These are phyloP conservation scores for Eupithecia subumbrata DNA, from an alignment of 2,888 invertebrate genomes.

Conservation along the genomic window DNA sequence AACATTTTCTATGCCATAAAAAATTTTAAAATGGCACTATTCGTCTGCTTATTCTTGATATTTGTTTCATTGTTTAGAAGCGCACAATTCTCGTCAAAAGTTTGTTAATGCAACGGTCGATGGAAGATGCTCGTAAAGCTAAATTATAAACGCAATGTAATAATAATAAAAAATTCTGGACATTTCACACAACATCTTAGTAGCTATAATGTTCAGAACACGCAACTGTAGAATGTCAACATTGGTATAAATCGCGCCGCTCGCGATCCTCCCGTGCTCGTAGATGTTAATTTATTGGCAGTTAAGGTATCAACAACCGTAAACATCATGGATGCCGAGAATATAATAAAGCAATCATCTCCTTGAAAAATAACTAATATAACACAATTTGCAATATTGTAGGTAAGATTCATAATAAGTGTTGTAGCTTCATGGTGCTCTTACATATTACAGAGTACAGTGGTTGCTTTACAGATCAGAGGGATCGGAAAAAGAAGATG, in stretches of 20 bases:
- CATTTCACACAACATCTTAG: not conserved
- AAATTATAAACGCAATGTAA: conserved; percentile 41
- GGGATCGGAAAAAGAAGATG: not conserved
- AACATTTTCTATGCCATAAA: not conserved
- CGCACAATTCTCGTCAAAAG: conserved; percentile 23
- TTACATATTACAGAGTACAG: too few relatives aligned
- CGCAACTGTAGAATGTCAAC: conserved; percentile 47
- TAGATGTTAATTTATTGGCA: not conserved
- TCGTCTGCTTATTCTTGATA: not conserved
- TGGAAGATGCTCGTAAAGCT: conserved; percentile 43
- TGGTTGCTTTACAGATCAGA: not conserved
- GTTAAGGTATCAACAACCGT: not conserved
- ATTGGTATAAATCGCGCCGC: conserved; percentile 57
- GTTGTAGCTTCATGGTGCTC: not conserved
- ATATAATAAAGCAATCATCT: not conserved
- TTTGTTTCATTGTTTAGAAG: not conserved
- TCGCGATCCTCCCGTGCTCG: conserved; percentile 35
- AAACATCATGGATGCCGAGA: not conserved
- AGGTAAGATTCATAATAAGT: too few relatives aligned
- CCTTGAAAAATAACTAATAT: not conserved
- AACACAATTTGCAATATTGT: not conserved
- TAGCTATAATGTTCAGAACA: conserved; percentile 32
- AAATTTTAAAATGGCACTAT: not conserved
- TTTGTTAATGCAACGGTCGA: conserved; percentile 43
- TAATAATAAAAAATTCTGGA: conserved; percentile 14